A percentile compares a stretch with the other conserved stretches of the same genome.
These are phyloP conservation scores for Prionchulus punctatus DNA, from an alignment of 2,888 invertebrate species.

Conservation along the genomic window DNA sequence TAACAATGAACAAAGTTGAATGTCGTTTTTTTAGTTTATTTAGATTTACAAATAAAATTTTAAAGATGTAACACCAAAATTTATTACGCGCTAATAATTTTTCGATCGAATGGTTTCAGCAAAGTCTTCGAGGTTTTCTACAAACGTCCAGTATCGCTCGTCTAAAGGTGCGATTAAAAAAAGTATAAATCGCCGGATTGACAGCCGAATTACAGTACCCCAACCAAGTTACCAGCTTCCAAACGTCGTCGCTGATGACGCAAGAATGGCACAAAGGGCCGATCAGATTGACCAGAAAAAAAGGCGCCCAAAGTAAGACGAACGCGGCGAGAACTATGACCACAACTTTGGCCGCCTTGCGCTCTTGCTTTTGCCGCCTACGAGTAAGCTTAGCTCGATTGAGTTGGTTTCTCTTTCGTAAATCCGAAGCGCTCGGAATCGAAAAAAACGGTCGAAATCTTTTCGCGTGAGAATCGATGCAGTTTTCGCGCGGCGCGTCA, in stretches of 20 bases:
- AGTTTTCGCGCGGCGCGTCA: too few species aligned
- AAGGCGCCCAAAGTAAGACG: slow-evolving; percentile 11
- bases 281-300: slow-evolving; percentile 11
- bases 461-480: too few species aligned
- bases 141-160: slow-evolving; percentile 5
- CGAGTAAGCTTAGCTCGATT: background rate
- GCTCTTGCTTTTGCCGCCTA: slow-evolving; percentile 8
- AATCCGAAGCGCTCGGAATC: too few species aligned
- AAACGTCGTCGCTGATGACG: background rate
- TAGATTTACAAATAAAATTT: too few species aligned
- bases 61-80: too few species aligned
- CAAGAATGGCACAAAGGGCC: slow-evolving; percentile 4
- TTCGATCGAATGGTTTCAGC: too few species aligned
- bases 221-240: slow-evolving; percentile 3
- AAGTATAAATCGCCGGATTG: slow-evolving; percentile 13
- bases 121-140: too few species aligned
- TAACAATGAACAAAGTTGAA: too few species aligned
- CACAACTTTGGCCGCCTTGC: slow-evolving; percentile 10
- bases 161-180: slow-evolving; percentile 11
- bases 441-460: too few species aligned
- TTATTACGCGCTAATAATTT: too few species aligned
- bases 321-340: slow-evolving; percentile 11
- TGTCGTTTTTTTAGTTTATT: too few species aligned
- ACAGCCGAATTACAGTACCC: slow-evolving; percentile 13
- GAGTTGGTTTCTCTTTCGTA: too few species aligned